Percentiles rank a stretch among this genome's conserved stretches.
Conservation (phyloP, 2,113 vertebrate species). For the Cheirogaleus medius region DNA sequence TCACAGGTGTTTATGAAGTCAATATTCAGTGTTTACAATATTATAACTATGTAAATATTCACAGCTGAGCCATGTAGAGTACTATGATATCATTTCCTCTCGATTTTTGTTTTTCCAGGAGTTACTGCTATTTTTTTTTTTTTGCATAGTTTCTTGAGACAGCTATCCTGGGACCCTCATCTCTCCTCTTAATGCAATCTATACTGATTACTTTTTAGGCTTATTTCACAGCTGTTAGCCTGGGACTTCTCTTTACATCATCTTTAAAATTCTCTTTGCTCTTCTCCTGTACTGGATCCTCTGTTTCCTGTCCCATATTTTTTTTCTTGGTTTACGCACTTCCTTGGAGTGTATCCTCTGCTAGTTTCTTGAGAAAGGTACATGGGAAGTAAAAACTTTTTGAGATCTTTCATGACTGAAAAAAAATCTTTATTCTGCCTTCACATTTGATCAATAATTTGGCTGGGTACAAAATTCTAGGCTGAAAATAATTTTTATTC, state of each 20-base stretch:
- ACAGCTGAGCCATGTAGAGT: background rate
- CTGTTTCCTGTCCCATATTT: background rate
- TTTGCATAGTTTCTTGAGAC: background rate
- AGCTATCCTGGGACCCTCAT: background rate
- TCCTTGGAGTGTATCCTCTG: background rate
- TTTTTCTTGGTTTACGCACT: background rate
- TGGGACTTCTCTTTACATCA: background rate
- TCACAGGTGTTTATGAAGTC: constrained; percentile 18
- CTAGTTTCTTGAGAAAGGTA: background rate
- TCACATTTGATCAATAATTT: background rate
- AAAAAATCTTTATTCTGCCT: background rate
- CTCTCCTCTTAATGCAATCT: background rate
- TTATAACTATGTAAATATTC: constrained; percentile 22
- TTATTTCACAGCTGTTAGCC: background rate
- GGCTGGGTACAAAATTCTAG: constrained; percentile 6
- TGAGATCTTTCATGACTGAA: background rate
- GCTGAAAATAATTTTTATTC: background rate
- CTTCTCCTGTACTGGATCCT: background rate
- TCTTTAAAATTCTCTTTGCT: constrained; percentile 36
- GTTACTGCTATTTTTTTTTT: background rate
- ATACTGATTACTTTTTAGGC: background rate
- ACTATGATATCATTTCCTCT: background rate
- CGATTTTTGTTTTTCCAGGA: constrained; percentile 13
- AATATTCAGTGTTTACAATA: background rate
- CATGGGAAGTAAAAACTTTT: background rate